Evolutionary conservation across 2,888 invertebrate genomes (phyloP), one percentile per base, ranked within the genome.

Genomic region (Eupithecia pulchellata): DNA sequence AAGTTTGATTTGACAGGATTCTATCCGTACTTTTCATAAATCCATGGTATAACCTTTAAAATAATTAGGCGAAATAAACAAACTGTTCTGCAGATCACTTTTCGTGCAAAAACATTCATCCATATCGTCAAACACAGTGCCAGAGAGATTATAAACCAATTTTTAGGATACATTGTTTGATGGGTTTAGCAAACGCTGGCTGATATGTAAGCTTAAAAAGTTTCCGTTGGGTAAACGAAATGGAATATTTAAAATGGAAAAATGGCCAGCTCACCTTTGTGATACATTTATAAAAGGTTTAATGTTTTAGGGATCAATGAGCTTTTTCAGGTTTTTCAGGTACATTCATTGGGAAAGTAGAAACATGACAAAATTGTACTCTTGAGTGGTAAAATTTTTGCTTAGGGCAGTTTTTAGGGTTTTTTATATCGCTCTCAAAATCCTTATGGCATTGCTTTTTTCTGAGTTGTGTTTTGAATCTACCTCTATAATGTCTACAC

Each of bases 161-260:
- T 66, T 74, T 64, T 64, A 29, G 34, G 62, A 69, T 42, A 57
- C 20, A 64, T 62, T 70, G 64, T 72, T 67, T 70, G 47, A 68
- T 61, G 32, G 55, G 30, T 67, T 20, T 67, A 58, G 69, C 34
- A 63, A 66, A 66, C 57, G 32, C 64, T 52, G 65, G 57, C 66
- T 52, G 36, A 42, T 68, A 68, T 34, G 58, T 66, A 69, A 36
- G 71, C 65, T 71, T 69, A 70, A 62, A 70, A 72, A 63, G 55
- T 34, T 62, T 57, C 52, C 63, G 39, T 25, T 61, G 68, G 63
- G 58, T 68, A 66, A 68, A 66, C 57, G 52, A 69, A 73, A 64
- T 17, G 60, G 66, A 72, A 72, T 69, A 67, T 63, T 69, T 64
- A 64, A 61, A 36, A 29, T 58, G 61, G 65, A 66, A 67, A 66